Percentiles rank a stretch among this genome's conserved stretches.
Evolutionary conservation across 2,888 invertebrate species (phyloP).

Genomic region (Parochlus steinenii): DNA sequence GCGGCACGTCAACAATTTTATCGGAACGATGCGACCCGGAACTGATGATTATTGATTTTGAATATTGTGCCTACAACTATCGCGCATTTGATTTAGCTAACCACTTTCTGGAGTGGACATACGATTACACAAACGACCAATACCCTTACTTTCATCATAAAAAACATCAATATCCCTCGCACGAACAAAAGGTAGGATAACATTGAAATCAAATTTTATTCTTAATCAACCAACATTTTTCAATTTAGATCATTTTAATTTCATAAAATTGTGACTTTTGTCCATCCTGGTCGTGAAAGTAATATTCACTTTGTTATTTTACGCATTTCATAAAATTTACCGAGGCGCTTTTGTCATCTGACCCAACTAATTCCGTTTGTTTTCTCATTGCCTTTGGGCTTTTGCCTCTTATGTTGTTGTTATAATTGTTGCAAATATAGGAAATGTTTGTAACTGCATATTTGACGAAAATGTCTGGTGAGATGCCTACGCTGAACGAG

Average conservation of each 20-base stretch:
- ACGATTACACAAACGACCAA: conserved; percentile 65
- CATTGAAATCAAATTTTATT: conserved; percentile 11
- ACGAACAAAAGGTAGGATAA: conserved; percentile 56
- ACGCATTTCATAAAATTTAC: too few species aligned
- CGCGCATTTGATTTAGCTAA: conserved; percentile 88
- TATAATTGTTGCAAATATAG: conserved; percentile 2
- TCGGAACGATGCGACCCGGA: conserved; percentile 33
- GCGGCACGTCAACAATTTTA: neutral
- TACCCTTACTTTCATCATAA: conserved; percentile 61
- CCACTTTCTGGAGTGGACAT: conserved; percentile 85
- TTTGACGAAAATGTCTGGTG: conserved; percentile 22
- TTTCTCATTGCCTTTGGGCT: conserved; percentile 1
- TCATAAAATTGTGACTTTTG: too few species aligned
- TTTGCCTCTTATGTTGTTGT: conserved; percentile 9
- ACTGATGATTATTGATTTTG: conserved; percentile 76
- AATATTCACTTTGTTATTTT: too few species aligned
- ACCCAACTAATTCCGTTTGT: too few species aligned
- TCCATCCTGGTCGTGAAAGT: too few species aligned
- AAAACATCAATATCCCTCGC: conserved; percentile 51
- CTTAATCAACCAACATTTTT: neutral
- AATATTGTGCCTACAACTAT: conserved; percentile 90
- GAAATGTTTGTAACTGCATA: conserved; percentile 23
- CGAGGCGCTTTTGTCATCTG: too few species aligned
- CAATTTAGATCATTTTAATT: conserved; percentile 3
- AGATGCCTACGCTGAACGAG: conserved; percentile 34